phyloP scores from a whole-genome alignment of 2,888 invertebrate genomes.

The Chouioia cunea region DNA sequence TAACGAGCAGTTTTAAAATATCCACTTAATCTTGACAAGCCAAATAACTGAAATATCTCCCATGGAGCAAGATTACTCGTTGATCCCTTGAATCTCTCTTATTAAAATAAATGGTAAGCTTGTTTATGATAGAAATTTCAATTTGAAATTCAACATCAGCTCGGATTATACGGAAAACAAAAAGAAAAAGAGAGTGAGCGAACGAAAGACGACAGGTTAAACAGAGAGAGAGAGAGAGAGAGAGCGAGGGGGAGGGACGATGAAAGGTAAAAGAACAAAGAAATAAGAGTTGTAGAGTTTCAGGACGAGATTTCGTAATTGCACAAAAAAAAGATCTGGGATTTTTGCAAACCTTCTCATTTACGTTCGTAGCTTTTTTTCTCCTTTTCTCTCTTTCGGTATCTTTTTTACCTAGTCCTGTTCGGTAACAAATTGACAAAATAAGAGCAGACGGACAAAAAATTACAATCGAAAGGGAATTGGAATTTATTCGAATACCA shows the following conservation, averaged over 20 bases:
- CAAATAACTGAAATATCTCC: slow-evolving; percentile 35
- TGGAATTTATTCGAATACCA: neutral
- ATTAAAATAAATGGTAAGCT: slow-evolving; percentile 47
- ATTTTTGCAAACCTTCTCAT: slow-evolving; percentile 27
- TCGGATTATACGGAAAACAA: neutral
- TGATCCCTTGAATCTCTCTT: slow-evolving; percentile 21
- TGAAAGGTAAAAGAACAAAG: neutral
- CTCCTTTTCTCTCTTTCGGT: slow-evolving; percentile 19
- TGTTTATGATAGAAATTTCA: slow-evolving; percentile 43
- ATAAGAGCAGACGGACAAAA: slow-evolving; percentile 15
- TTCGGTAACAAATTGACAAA: slow-evolving; percentile 23
- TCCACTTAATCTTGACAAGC: slow-evolving; percentile 5
- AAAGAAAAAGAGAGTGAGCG: neutral
- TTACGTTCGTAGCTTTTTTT: slow-evolving; percentile 17
- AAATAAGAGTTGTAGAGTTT: slow-evolving; percentile 13
- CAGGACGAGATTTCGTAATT: slow-evolving; percentile 33
- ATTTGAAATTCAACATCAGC: slow-evolving; percentile 33
- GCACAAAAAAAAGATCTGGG: slow-evolving; percentile 6
- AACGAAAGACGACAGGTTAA: neutral
- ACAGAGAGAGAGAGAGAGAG: neutral
- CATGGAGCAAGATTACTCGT: slow-evolving; percentile 23
- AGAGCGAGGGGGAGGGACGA: neutral
- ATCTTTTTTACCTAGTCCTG: slow-evolving; percentile 28
- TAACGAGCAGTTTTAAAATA: slow-evolving; percentile 14
- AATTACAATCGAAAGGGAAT: neutral